A percentile compares a stretch with the other conserved stretches of the same genome.
These are phyloP conservation scores for Hirtodrosophila confusa DNA, from an alignment of 2,888 invertebrate species.

Conservation along the genomic window DNA sequence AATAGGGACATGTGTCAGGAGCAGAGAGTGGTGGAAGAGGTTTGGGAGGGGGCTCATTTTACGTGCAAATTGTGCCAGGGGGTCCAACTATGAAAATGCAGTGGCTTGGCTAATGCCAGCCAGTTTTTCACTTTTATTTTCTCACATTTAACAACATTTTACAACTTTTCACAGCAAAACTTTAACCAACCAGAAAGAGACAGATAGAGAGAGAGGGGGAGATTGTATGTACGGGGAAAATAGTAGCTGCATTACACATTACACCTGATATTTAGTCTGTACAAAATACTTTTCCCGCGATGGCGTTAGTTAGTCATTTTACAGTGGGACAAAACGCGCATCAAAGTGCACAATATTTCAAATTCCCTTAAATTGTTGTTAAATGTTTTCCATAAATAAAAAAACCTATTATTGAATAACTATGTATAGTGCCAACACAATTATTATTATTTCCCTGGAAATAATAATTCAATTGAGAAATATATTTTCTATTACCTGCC, in stretches of 20 bases:
- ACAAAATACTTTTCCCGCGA: constrained; percentile 23
- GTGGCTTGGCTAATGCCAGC: constrained; percentile 17
- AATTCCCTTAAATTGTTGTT: neutral
- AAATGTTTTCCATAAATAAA: too few species aligned
- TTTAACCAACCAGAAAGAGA: neutral
- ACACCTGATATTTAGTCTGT: constrained; percentile 30
- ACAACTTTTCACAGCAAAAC: constrained; percentile 23
- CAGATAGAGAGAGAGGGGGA: too few species aligned
- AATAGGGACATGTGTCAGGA: neutral
- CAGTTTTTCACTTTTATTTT: constrained; percentile 51
- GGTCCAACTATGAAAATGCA: constrained; percentile 43
- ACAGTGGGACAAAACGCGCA: constrained; percentile 19
- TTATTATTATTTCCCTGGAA: too few species aligned
- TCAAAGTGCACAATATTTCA: neutral
- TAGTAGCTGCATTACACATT: constrained; percentile 22
- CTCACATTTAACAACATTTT: constrained; percentile 46
- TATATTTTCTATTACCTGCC: too few species aligned
- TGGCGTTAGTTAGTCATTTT: neutral
- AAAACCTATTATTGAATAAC: too few species aligned
- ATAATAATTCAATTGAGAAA: too few species aligned
- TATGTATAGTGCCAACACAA: too few species aligned
- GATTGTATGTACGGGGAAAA: neutral
- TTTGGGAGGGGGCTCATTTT: neutral
- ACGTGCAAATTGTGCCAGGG: constrained; percentile 43
- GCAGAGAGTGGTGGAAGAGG: neutral